These are phyloP conservation scores for Drymodes brunneopygia DNA, from an alignment of 2,113 vertebrate genomes.

Conservation along the genomic window DNA sequence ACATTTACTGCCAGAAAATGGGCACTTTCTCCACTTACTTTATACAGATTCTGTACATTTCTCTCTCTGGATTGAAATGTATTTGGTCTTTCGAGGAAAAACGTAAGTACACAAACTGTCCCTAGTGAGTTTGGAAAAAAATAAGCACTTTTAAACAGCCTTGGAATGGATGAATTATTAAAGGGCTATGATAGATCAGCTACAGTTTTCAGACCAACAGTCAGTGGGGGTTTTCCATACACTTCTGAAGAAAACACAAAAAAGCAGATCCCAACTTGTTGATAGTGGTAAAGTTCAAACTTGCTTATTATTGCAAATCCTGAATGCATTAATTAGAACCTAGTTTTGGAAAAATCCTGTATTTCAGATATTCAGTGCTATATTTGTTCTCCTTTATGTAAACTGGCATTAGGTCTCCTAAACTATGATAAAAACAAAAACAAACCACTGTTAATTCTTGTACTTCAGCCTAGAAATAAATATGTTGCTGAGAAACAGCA, in stretches of 20 bases:
- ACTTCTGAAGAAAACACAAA: background rate
- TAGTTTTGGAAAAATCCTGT: background rate
- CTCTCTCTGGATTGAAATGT: background rate
- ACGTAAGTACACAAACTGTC: accelerated
- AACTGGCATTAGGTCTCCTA: background rate
- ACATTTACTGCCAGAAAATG: background rate
- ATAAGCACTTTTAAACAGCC: background rate
- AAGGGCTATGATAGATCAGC: background rate
- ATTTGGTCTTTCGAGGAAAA: background rate
- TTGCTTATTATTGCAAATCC: background rate
- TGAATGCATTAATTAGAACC: background rate
- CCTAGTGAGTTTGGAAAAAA: background rate
- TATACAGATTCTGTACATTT: background rate
- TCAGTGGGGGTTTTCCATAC: background rate
- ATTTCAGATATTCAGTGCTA: background rate
- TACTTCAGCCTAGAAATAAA: background rate
- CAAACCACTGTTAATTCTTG: background rate
- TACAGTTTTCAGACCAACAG: background rate
- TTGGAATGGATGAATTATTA: background rate
- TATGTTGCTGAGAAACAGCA: background rate
- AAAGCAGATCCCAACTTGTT: background rate
- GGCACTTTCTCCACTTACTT: background rate
- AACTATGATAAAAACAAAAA: background rate
- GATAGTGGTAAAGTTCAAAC: background rate
- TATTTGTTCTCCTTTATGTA: background rate